A percentile compares a stretch with the other conserved stretches of the same genome.
Conservation (phyloP, 2,888 invertebrate genomes). For the Acronicta alni region DNA sequence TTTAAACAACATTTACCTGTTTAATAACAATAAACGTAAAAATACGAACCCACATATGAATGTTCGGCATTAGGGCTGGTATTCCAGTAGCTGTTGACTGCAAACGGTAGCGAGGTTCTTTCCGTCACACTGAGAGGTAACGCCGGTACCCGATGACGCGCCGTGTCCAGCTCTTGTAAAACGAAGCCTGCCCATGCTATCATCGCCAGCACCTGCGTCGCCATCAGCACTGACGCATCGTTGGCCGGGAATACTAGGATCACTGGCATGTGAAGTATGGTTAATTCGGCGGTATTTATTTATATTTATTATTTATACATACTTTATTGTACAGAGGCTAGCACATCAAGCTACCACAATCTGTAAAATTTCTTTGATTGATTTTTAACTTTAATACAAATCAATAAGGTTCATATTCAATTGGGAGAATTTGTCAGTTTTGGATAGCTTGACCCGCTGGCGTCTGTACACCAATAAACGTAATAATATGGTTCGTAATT, state of each 20-base stretch:
- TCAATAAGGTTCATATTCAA: no score
- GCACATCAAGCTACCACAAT: no score
- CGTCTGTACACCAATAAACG: no score
- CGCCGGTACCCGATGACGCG: constrained; percentile 74
- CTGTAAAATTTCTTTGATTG: no score
- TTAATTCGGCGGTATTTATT: background rate
- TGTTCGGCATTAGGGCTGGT: constrained; percentile 81
- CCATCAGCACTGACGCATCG: constrained; percentile 75
- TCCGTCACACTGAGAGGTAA: constrained; percentile 74
- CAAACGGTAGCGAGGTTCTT: constrained; percentile 73
- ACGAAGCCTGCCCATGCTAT: constrained; percentile 81
- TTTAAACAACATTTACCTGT: no score
- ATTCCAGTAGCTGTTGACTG: constrained; percentile 78
- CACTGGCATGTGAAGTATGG: constrained; percentile 63
- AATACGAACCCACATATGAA: constrained; percentile 75
- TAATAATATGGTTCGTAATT: no score
- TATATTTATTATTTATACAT: background rate
- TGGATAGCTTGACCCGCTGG: no score
- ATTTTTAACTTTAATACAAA: no score
- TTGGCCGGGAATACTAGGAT: constrained; percentile 83
- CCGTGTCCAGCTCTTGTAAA: constrained; percentile 76
- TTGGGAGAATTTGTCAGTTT: no score
- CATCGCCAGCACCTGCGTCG: constrained; percentile 75
- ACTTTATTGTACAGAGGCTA: no score
- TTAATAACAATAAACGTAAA: background rate